Percentiles rank a stretch among this genome's conserved stretches.
Evolutionary conservation across 2,797 vertebrate species (phyloP).

Genomic region (Xenopus petersii): DNA sequence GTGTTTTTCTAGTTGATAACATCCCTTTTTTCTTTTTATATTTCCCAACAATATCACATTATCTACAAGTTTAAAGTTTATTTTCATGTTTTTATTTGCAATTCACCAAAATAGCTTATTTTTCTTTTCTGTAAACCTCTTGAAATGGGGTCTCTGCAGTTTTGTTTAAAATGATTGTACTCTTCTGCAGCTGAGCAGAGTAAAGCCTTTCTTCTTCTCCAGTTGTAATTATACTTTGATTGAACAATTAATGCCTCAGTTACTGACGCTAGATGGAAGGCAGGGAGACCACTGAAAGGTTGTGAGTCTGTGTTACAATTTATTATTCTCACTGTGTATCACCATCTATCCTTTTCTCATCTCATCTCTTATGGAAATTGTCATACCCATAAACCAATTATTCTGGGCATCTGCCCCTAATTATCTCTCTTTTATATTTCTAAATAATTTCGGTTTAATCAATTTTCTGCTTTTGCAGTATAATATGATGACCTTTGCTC

Average conservation of each 20-base stretch:
- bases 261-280: slow-evolving; percentile 2
- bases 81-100: too few relatives aligned
- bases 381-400: slow-evolving; percentile 23
- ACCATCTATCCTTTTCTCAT: not conserved
- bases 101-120: too few relatives aligned
- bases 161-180: not conserved
- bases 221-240: slow-evolving; percentile 6
- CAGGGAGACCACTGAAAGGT: slow-evolving; percentile 16
- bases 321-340: slow-evolving; percentile 1
- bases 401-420: not conserved
- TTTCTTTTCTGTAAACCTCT: not conserved
- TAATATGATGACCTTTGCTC: too few relatives aligned
- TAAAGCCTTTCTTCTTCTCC: not conserved
- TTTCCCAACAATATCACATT: not conserved
- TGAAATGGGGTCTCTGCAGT: not conserved
- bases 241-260: not conserved
- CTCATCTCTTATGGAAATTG: not conserved
- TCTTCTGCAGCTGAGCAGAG: not conserved
- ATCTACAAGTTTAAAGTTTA: too few relatives aligned
- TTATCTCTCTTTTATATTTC: too few relatives aligned
- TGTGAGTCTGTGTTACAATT: slow-evolving; percentile 11
- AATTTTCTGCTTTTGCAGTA: too few relatives aligned
- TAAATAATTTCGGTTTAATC: not conserved
- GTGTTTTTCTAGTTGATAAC: too few relatives aligned
- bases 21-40: too few relatives aligned